Percentiles rank a stretch among this genome's conserved stretches.
phyloP scores from a whole-genome alignment of 2,888 invertebrate species.

The Leucophenga montana region DNA sequence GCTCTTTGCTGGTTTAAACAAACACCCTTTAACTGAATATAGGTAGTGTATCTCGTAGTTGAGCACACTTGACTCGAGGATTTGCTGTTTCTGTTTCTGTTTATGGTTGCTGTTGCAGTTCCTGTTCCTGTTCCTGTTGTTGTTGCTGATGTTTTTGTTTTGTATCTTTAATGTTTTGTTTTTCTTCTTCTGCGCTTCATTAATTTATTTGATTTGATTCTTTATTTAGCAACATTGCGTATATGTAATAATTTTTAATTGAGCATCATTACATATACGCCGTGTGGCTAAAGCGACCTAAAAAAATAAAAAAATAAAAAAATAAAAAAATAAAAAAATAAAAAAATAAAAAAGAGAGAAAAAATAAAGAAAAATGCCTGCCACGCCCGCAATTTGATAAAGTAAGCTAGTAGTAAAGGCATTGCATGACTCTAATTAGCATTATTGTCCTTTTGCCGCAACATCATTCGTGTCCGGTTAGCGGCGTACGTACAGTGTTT shows the following conservation, averaged over 20 bases:
- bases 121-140: no score
- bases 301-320: conserved; percentile 40
- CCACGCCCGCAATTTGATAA: neutral
- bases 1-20: no score
- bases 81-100: neutral
- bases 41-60: no score
- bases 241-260: conserved; percentile 53
- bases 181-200: no score
- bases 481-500: no score
- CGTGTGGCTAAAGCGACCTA: neutral
- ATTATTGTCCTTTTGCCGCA: conserved; percentile 4
- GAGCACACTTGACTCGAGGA: neutral
- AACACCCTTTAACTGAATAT: no score
- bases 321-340: conserved; percentile 35
- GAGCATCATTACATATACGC: conserved; percentile 5
- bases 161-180: no score
- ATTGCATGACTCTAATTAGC: conserved; percentile 7
- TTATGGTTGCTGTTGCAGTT: no score
- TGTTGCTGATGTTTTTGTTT: no score
- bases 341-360: neutral
- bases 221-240: conserved; percentile 34
- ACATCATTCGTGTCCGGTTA: neutral
- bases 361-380: neutral
- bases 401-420: no score
- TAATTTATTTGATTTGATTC: neutral